These are phyloP conservation scores for Pissodes strobi DNA, from an alignment of 1,140 invertebrate species.

Conservation along the genomic window DNA sequence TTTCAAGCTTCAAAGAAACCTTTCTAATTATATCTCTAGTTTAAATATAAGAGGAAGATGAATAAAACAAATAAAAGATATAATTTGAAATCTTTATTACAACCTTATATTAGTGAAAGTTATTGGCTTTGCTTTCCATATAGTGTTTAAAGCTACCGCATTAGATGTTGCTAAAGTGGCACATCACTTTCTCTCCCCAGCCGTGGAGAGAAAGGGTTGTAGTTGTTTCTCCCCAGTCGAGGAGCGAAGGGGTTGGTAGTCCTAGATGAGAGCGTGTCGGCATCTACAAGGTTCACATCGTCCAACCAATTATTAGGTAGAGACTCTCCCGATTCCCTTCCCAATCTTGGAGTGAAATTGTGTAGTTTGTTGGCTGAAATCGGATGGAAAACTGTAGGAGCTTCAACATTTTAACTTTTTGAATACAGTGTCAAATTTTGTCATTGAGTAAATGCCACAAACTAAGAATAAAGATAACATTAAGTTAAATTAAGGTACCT, in stretches of 20 bases:
- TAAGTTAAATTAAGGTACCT: too few species aligned
- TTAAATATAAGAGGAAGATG: too few species aligned
- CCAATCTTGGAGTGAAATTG: conserved; percentile 26
- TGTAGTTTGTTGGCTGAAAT: conserved; percentile 20
- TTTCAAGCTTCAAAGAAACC: too few species aligned
- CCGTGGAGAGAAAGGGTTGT: conserved; percentile 16
- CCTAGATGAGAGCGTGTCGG: neutral
- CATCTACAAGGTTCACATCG: neutral
- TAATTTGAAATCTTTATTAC: too few species aligned
- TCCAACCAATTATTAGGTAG: conserved; percentile 4
- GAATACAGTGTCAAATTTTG: too few species aligned
- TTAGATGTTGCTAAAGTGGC: conserved; percentile 5
- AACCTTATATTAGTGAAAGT: too few species aligned
- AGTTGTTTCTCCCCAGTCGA: conserved; percentile 20
- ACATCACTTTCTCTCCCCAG: conserved; percentile 29
- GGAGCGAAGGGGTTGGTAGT: conserved; percentile 9
- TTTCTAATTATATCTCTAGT: too few species aligned
- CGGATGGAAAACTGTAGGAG: neutral
- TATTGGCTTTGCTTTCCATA: too few species aligned
- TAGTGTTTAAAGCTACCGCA: neutral
- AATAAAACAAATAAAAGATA: too few species aligned
- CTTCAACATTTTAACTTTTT: neutral
- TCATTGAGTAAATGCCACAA: too few species aligned
- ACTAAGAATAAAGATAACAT: too few species aligned
- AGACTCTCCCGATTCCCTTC: conserved; percentile 21